Base-by-base conservation (phyloP, 1,140 invertebrate species). In the Bombus impatiens region DNA sequence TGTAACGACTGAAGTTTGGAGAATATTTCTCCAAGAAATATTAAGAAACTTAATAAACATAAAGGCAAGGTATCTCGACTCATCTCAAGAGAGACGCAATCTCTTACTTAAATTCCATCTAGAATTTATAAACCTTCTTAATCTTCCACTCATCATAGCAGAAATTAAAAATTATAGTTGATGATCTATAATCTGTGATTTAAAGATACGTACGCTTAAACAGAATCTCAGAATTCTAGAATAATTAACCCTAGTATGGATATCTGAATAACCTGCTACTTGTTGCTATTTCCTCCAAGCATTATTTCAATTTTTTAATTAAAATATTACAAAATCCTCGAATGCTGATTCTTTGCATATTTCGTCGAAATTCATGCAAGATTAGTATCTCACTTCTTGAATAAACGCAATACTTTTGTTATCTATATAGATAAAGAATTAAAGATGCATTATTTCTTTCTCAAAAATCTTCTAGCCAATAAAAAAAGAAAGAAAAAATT, bases 81-180 rank as follows among this genome's bases (percentile, higher is more conserved):
- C 28, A 32, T 65, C 37, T 42, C 6, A 13, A 25, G 32, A 67
- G 57, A 32, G 57, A 65, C n/a, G 18, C 44, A 65, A 42, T 78
- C 76, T 78, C 40, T 65, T 32, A 42, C 22, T 78, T 25, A 78
- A 62, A 78, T 78, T 78, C 76, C 76, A 78, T 78, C 53, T 22
- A n/a, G 15, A 77, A 77, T 59, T 42, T 65, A 62, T 35, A 62
- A 28, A n/a, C 40, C 37, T 25, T 62, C 37, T n/a, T 28, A 12
- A 75, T 28, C n/a, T 47, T 22, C 13, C 15, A 28, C 18, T 32
- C 37, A 5, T 59, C 76, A 40, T n/a, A 42, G 10, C 25, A 25
- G 74, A 53, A 47, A n/a, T 32, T 53, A 15, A 65, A 65, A 65
- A n/a, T 78, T 42, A 65, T 44, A 67, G 76, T 32, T 18, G 15